Base-by-base conservation (phyloP, 2,113 vertebrate species). In the Danionella cerebrum region DNA sequence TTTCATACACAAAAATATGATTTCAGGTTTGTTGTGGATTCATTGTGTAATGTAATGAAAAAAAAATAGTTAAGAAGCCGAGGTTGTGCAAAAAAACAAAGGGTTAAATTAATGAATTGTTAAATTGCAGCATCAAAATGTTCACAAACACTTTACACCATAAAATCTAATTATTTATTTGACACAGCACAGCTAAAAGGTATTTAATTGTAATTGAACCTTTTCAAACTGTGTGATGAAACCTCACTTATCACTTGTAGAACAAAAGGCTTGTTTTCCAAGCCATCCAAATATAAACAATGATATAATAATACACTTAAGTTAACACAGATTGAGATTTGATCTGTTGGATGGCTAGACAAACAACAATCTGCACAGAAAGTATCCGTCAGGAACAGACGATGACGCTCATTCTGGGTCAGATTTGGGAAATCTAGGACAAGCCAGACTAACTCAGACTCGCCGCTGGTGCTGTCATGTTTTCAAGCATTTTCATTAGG, bases 381-480 rank as follows among this genome's bases (percentile, higher is more conserved):
- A 55, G 53, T 10, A 21, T 27, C 22, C 39, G 35, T 63, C 82
- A 81, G 81, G 82, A 82, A 82, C 83, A 87, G 83, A 80, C 83
- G 82, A 85, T 85, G 85, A 86, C 82, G 59, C 50, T 76, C 79
- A 80, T 87, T 86, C 85, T 83, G 84, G 84, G 85, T 82, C 76
- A 84, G 84, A 87, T 85, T 84, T 83, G 72, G 81, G 78, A 80
- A 87, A 87, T 85, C 82, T 88, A 87, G 85, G 86, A 82, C 86
- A 88, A 76, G 42, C 38, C 80, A 82, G 80, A 63, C 25, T 70
- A 84, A 84, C 81, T 77, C 72, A 45, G 80, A 84, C 80, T 83
- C 70, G 82, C 84, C 82, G 79, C 80, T 81, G 79, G 80, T 80
- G 78, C 83, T 83, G 84, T 84, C 85, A 80, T 86, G 82, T 86